A percentile compares a stretch with the other conserved stretches of the same genome.
Conservation (phyloP, 2,113 vertebrate genomes). For the Rhinichthys klamathensis region DNA sequence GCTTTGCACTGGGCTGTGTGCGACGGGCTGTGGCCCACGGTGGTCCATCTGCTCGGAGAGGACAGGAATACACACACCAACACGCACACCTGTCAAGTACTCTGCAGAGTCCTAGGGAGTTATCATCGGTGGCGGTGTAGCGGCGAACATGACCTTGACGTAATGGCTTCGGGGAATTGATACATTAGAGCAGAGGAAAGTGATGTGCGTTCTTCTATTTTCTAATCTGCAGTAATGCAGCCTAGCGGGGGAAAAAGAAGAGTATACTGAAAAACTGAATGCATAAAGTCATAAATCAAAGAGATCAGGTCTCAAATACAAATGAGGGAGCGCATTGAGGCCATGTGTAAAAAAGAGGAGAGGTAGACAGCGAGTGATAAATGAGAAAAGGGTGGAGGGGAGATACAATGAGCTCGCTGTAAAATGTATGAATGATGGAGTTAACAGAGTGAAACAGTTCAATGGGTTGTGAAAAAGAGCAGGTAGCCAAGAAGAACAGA, state of each 20-base stretch:
- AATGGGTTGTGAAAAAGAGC: conserved; percentile 36
- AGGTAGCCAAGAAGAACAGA: conserved; percentile 28
- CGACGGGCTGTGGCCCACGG: conserved; percentile 32
- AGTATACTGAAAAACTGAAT: conserved; percentile 38
- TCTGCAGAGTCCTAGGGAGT: conserved; percentile 30
- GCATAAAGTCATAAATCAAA: conserved; percentile 38
- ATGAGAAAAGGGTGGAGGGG: conserved; percentile 9
- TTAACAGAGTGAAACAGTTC: conserved; percentile 37
- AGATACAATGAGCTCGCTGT: conserved; percentile 32
- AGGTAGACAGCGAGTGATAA: conserved; percentile 38
- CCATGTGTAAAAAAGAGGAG: conserved; percentile 20
- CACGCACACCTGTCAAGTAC: conserved; percentile 43
- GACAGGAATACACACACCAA: conserved; percentile 29
- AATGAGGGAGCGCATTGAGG: conserved; percentile 23
- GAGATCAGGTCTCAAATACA: conserved; percentile 30
- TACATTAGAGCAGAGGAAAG: conserved; percentile 42
- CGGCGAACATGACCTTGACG: conserved; percentile 45
- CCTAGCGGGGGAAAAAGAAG: conserved; percentile 2
- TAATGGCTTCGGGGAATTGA: conserved; percentile 50
- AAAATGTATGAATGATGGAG: conserved; percentile 40
- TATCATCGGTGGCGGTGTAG: conserved; percentile 39
- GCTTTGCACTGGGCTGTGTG: neutral
- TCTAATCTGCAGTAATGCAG: conserved; percentile 47
- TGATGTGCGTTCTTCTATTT: conserved; percentile 39
- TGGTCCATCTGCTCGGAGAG: conserved; percentile 40